phyloP scores from a whole-genome alignment of 1,140 invertebrate species.

The Diploscapter pachys region DNA sequence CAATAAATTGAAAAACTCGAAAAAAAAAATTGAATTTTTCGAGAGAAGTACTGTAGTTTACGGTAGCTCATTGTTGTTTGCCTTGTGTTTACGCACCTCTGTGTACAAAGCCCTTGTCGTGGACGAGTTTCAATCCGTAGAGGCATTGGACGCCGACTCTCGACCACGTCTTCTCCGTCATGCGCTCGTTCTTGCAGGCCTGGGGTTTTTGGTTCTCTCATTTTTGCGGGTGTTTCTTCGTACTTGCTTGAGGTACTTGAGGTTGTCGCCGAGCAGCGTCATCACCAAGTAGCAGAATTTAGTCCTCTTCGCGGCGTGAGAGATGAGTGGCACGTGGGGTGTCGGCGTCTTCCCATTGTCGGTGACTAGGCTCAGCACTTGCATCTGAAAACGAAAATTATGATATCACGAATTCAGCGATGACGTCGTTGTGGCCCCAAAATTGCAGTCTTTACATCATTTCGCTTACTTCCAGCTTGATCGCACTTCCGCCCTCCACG shows the following conservation, averaged over 20 bases:
- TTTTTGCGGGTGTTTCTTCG: neutral
- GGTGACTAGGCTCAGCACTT: conserved; percentile 26
- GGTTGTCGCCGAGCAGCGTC: conserved; percentile 36
- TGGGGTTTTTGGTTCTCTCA: neutral
- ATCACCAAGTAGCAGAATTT: conserved; percentile 40
- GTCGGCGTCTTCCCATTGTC: conserved; percentile 8
- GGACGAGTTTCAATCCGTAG: conserved; percentile 31
- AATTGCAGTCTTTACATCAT: no score
- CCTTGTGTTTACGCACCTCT: neutral
- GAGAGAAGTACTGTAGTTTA: no score
- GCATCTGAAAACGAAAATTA: neutral
- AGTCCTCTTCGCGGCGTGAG: conserved; percentile 31
- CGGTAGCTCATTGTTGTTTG: no score
- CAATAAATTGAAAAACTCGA: no score
- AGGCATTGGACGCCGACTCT: conserved; percentile 38
- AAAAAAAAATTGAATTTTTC: no score
- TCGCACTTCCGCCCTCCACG: conserved; percentile 36
- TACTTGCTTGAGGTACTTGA: conserved; percentile 22
- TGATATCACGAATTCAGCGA: no score
- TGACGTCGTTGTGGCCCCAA: no score
- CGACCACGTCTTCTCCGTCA: conserved; percentile 26
- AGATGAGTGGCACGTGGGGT: conserved; percentile 29
- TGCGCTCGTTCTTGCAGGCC: conserved; percentile 5
- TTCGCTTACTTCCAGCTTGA: conserved; percentile 23
- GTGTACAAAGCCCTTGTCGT: conserved; percentile 36